phyloP scores from a whole-genome alignment of 1,140 invertebrate species.

The Rhysida immarginata region DNA sequence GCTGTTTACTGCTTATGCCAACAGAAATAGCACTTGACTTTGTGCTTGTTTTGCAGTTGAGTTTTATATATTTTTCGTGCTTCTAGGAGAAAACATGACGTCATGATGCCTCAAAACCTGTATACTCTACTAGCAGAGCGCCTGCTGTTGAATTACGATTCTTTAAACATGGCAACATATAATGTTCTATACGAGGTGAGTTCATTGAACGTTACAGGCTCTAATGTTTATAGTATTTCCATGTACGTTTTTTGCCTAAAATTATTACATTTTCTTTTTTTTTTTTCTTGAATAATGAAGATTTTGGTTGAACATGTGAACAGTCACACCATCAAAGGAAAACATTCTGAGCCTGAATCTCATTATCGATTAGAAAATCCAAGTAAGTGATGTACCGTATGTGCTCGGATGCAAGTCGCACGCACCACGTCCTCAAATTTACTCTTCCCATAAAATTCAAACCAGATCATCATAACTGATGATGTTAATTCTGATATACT shows the following conservation, averaged over 20 bases:
- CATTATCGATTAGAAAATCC: slow-evolving; percentile 93
- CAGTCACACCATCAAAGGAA: slow-evolving; percentile 78
- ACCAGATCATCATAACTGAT: too few species aligned
- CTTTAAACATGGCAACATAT: slow-evolving; percentile 81
- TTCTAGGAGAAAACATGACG: slow-evolving; percentile 86
- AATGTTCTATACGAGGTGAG: slow-evolving; percentile 92
- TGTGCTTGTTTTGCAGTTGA: neutral
- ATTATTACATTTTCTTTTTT: too few species aligned
- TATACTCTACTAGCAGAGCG: slow-evolving; percentile 90
- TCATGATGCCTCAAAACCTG: slow-evolving; percentile 95
- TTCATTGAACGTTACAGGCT: too few species aligned
- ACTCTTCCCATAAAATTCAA: too few species aligned
- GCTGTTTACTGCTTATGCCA: neutral
- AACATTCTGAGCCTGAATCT: slow-evolving; percentile 84
- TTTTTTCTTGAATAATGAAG: slow-evolving; percentile 26
- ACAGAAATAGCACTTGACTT: neutral
- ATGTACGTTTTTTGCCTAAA: too few species aligned
- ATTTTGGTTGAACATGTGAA: slow-evolving; percentile 93
- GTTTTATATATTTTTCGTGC: slow-evolving; percentile 14
- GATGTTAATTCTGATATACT: too few species aligned
- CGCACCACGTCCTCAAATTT: too few species aligned
- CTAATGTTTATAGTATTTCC: too few species aligned
- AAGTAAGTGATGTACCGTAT: slow-evolving; percentile 48
- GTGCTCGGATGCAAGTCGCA: too few species aligned
- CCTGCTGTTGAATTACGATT: slow-evolving; percentile 73